These are phyloP conservation scores for Petrocephalus sullivani DNA, from an alignment of 2,797 vertebrate species.

Conservation along the genomic window DNA sequence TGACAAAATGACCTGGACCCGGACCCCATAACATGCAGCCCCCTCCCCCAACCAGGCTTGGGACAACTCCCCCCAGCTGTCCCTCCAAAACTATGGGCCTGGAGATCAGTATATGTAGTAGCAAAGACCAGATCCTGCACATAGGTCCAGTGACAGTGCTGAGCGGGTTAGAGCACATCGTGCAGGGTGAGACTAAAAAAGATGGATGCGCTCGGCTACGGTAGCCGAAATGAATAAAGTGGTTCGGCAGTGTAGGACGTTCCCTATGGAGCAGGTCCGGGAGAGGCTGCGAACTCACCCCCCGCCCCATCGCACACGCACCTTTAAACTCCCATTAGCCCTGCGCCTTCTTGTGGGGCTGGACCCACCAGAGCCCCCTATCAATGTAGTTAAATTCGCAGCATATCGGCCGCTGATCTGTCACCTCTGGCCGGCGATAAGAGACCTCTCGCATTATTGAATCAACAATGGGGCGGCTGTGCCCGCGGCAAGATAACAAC, in stretches of 20 bases:
- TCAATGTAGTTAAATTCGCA: conserved; percentile 83
- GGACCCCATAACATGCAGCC: too few species aligned
- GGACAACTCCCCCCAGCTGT: not conserved
- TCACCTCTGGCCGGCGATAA: conserved; percentile 77
- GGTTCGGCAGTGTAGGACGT: conserved; percentile 48
- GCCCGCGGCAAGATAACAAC: conserved; percentile 76
- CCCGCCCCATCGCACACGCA: conserved; percentile 69
- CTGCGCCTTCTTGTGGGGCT: conserved; percentile 44
- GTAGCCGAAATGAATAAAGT: conserved; percentile 11
- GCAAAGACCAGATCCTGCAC: not conserved
- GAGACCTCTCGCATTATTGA: conserved; percentile 83
- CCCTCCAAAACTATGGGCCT: not conserved
- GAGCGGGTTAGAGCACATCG: not conserved
- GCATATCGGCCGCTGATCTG: conserved; percentile 81
- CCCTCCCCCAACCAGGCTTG: not conserved
- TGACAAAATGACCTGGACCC: too few species aligned
- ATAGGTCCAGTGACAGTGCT: not conserved
- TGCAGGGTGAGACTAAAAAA: not conserved
- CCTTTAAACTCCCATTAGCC: conserved; percentile 81
- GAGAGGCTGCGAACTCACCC: conserved; percentile 65
- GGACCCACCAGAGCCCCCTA: conserved; percentile 63
- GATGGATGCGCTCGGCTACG: not conserved
- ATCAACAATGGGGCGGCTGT: conserved; percentile 78
- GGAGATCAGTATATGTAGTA: not conserved
- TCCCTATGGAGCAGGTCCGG: conserved; percentile 65